Evolutionary conservation across 2,888 invertebrate genomes (phyloP).

Genomic region (Limnephilus auricula): DNA sequence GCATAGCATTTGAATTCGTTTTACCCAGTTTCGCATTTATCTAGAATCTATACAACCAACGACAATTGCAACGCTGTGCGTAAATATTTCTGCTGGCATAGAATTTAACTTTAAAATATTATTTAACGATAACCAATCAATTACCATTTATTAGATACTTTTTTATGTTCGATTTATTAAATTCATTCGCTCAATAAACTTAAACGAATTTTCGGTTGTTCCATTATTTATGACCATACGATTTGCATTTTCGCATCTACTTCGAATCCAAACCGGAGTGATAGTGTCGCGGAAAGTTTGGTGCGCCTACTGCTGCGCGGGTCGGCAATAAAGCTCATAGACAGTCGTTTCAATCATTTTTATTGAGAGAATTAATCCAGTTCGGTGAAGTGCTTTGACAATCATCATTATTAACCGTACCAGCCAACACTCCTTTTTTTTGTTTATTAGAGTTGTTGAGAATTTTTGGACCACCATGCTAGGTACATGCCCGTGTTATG

Average conservation of each 20-base stretch:
- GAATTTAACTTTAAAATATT: too few relatives aligned
- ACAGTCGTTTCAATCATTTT: constrained; percentile 11
- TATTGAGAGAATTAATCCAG: neutral
- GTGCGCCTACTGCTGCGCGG: neutral
- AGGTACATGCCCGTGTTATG: too few relatives aligned
- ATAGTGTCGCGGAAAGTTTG: constrained; percentile 32
- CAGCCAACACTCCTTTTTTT: neutral
- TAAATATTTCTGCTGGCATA: too few relatives aligned
- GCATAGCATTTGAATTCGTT: too few relatives aligned
- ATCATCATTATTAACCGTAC: neutral
- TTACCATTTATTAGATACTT: neutral
- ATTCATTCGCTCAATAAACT: neutral
- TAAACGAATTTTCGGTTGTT: neutral
- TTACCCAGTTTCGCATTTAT: too few relatives aligned
- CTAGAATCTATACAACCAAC: too few relatives aligned
- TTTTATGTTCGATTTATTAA: neutral
- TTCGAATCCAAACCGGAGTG: constrained; percentile 8
- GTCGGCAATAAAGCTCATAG: constrained; percentile 18
- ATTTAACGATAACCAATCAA: neutral
- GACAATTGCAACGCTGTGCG: too few relatives aligned
- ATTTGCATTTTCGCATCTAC: neutral
- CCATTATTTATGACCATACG: neutral
- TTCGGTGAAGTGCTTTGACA: neutral
- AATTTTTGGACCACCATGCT: too few relatives aligned
- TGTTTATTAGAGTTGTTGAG: too few relatives aligned